Conservation (phyloP, 2,797 vertebrate genomes). For the Austrolebias charrua region DNA sequence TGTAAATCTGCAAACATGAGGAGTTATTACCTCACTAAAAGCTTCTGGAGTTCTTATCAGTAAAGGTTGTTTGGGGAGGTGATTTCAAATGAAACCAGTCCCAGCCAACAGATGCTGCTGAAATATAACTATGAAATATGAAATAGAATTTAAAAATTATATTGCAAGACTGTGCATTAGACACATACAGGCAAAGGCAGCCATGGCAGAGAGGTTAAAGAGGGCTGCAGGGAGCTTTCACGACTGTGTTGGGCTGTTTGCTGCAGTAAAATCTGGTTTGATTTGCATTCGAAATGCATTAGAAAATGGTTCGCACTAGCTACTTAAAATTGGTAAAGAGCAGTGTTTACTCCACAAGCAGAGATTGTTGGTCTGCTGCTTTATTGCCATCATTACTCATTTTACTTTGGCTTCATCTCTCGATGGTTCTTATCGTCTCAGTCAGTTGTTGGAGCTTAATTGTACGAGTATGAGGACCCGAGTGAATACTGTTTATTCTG, state of each 20-base stretch:
- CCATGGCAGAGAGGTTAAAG: constrained; percentile 21
- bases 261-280: constrained; percentile 25
- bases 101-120: neutral
- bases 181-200: neutral
- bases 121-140: constrained; percentile 4
- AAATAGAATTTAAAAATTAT: constrained; percentile 11
- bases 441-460: constrained; percentile 65
- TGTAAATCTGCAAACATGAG: constrained; percentile 3
- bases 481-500: constrained; percentile 70
- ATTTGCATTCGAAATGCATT: constrained; percentile 23
- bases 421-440: constrained; percentile 66
- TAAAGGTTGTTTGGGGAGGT: neutral
- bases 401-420: constrained; percentile 42
- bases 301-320: constrained; percentile 28
- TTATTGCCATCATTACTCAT: constrained; percentile 49
- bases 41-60: neutral
- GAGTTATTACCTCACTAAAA: neutral
- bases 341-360: constrained; percentile 20
- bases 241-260: constrained; percentile 20
- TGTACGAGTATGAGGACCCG: constrained; percentile 47
- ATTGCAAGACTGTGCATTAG: neutral
- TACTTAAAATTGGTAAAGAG: constrained; percentile 25
- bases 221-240: constrained; percentile 32
- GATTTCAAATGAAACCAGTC: constrained; percentile 9
- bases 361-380: constrained; percentile 27